A percentile compares a stretch with the other conserved stretches of the same genome.
Conservation (phyloP, 1,140 invertebrate genomes). For the Cydia strobilella region DNA sequence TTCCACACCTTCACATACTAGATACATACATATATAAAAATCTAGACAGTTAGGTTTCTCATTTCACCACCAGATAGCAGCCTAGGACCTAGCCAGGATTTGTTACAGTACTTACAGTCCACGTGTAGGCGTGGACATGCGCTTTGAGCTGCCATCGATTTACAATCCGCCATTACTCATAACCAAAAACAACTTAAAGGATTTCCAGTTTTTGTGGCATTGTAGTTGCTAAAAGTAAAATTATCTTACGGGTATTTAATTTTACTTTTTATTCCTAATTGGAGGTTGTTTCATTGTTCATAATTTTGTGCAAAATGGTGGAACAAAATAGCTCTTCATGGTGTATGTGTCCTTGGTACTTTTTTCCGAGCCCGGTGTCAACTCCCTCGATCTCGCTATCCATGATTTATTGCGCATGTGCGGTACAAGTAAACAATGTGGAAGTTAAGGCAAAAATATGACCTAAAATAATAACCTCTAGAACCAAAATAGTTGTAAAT, state of each 20-base stretch:
- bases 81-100: background rate
- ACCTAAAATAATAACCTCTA: background rate
- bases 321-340: background rate
- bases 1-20: too few species aligned
- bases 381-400: constrained; percentile 1
- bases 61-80: background rate
- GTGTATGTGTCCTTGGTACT: constrained; percentile 12
- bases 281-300: background rate
- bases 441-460: background rate
- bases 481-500: too few species aligned
- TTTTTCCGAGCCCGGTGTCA: constrained; percentile 2
- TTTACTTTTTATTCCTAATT: constrained; percentile 32
- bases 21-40: too few species aligned
- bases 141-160: background rate
- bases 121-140: background rate
- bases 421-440: background rate
- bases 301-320: background rate
- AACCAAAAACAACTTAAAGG: background rate
- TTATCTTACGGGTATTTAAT: background rate
- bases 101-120: background rate
- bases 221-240: too few species aligned
- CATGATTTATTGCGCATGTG: background rate
- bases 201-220: background rate
- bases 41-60: background rate
- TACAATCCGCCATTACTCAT: background rate